Percentiles rank a stretch among this genome's conserved stretches.
Conservation (phyloP, 2,797 vertebrate genomes). For the Cuniculus paca region DNA sequence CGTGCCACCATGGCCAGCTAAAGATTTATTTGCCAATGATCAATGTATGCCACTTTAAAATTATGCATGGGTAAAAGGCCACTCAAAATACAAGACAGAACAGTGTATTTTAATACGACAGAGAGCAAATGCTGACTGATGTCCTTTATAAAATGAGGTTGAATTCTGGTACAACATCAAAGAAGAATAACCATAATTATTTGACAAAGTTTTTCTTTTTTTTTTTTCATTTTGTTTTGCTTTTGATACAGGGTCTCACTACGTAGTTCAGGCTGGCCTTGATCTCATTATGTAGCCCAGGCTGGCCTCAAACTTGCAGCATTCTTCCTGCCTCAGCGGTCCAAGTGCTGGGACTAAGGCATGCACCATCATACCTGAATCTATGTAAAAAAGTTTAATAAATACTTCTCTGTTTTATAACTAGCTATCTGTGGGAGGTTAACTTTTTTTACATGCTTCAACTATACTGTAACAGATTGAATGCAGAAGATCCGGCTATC, state of each 20-base stretch:
- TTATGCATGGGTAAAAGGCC: not conserved
- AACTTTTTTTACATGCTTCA: not conserved
- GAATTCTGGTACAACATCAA: not conserved
- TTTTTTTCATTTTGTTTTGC: not conserved
- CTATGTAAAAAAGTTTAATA: not conserved
- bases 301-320: not conserved
- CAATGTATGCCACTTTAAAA: not conserved
- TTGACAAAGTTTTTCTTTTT: not conserved
- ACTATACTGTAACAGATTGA: not conserved
- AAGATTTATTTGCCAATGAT: constrained; percentile 43
- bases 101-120: constrained; percentile 5
- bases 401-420: not conserved
- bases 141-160: not conserved
- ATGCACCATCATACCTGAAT: not conserved
- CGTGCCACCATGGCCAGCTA: not conserved
- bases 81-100: not conserved
- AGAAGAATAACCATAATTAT: constrained; percentile 6
- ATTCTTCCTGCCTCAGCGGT: not conserved
- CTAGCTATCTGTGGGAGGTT: not conserved
- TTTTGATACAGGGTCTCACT: not conserved
- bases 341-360: not conserved
- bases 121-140: not conserved
- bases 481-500: not conserved
- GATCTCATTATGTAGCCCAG: not conserved
- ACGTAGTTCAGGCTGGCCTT: not conserved